These are phyloP conservation scores for Eptatretus atami DNA, from an alignment of 2,797 vertebrate species.

Conservation along the genomic window DNA sequence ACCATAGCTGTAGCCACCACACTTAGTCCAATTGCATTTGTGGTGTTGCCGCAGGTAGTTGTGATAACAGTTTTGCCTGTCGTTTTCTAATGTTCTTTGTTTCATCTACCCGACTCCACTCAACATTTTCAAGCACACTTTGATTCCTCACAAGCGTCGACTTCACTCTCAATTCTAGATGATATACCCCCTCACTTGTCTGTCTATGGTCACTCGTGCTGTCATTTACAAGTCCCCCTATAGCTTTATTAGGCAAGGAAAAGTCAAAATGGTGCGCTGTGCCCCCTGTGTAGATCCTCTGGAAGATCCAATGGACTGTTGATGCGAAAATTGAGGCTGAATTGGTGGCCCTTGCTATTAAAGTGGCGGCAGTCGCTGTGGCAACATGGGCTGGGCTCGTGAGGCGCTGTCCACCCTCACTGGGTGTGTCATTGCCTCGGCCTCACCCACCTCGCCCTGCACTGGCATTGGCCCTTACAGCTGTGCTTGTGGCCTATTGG, in stretches of 20 bases:
- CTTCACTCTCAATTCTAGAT: too few relatives aligned
- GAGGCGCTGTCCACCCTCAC: constrained; percentile 15
- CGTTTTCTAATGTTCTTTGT: too few relatives aligned
- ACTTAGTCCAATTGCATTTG: constrained; percentile 51
- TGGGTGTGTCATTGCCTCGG: constrained; percentile 15
- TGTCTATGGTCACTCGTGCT: too few relatives aligned
- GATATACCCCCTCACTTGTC: too few relatives aligned
- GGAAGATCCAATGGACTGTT: constrained; percentile 10
- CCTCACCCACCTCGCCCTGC: constrained; percentile 45
- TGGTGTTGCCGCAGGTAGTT: constrained; percentile 45
- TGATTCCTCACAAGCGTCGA: too few relatives aligned
- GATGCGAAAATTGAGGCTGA: constrained; percentile 69
- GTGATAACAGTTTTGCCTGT: too few relatives aligned
- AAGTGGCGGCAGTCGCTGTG: constrained; percentile 59
- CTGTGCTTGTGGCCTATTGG: constrained; percentile 75
- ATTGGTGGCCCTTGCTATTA: constrained; percentile 82
- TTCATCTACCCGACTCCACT: too few relatives aligned
- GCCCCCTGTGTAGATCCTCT: too few relatives aligned
- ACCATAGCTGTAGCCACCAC: constrained; percentile 46
- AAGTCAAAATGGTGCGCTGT: too few relatives aligned
- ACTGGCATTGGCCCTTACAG: constrained; percentile 47
- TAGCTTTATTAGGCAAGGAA: too few relatives aligned
- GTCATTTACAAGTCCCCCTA: too few relatives aligned
- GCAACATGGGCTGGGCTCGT: constrained; percentile 78
- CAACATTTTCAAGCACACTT: too few relatives aligned